These are phyloP conservation scores for Arizona elegans DNA, from an alignment of 2,113 vertebrate species.

Conservation along the genomic window DNA sequence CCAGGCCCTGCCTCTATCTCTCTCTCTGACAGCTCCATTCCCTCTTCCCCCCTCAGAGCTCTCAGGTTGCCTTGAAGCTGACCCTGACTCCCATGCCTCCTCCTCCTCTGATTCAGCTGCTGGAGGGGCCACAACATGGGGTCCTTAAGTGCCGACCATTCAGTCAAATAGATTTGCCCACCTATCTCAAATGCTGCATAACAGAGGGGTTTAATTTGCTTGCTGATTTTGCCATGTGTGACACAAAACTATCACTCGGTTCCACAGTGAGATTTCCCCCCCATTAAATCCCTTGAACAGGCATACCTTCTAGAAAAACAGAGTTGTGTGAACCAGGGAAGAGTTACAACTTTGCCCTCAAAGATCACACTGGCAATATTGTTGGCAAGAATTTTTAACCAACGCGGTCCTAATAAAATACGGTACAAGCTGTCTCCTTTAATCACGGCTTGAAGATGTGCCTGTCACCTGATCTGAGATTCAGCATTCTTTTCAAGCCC, in stretches of 20 bases:
- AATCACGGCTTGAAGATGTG: constrained; percentile 47
- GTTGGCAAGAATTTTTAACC: constrained; percentile 31
- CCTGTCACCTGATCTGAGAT: constrained; percentile 45
- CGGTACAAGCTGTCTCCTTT: constrained; percentile 23
- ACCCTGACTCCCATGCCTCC: too few relatives aligned
- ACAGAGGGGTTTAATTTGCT: background rate
- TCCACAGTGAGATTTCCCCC: background rate
- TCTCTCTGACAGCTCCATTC: too few relatives aligned
- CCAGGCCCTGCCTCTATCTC: too few relatives aligned
- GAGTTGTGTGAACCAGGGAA: constrained; percentile 1
- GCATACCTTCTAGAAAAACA: background rate
- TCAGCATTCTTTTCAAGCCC: constrained; percentile 33
- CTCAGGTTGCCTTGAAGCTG: too few relatives aligned
- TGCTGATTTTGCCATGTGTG: background rate
- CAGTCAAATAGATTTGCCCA: background rate
- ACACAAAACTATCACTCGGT: background rate
- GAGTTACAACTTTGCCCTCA: background rate
- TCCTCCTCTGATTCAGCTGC: too few relatives aligned
- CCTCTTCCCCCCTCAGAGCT: too few relatives aligned
- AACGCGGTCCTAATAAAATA: background rate
- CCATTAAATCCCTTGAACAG: background rate
- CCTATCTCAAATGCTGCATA: background rate
- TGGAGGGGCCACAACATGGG: too few relatives aligned
- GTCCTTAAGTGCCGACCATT: background rate
- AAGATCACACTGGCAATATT: background rate